These are phyloP conservation scores for Mormyrus lacerda DNA, from an alignment of 2,113 vertebrate species.

Conservation along the genomic window DNA sequence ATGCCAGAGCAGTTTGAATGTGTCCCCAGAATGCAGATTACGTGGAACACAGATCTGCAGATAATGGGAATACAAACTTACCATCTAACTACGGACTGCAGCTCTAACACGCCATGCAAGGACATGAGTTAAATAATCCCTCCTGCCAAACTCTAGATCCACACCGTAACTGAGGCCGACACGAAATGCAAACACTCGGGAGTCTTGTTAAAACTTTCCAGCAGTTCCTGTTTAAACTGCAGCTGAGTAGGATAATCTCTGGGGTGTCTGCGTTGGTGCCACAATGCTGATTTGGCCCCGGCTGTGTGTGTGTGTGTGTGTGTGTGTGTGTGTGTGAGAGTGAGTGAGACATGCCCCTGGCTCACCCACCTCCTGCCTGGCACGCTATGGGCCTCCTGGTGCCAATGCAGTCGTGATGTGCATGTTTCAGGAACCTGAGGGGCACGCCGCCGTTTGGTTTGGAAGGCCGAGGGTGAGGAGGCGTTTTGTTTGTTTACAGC, in stretches of 20 bases:
- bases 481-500: neutral
- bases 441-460: neutral
- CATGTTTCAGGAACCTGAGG: neutral
- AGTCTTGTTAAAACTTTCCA: neutral
- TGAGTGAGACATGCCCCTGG: neutral
- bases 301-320: neutral
- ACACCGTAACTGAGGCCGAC: neutral
- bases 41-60: neutral
- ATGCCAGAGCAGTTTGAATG: neutral
- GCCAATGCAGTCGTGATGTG: neutral
- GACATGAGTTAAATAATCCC: neutral
- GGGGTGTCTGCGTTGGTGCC: neutral
- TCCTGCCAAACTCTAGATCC: neutral
- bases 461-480: neutral
- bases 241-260: neutral
- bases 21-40: neutral
- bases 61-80: neutral
- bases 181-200: neutral
- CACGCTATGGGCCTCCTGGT: neutral
- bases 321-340: neutral
- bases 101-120: neutral
- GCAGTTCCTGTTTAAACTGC: neutral
- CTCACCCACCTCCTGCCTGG: neutral
- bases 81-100: neutral
- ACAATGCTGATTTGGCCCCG: neutral